These are phyloP conservation scores for Tetragonisca angustula DNA, from an alignment of 2,888 invertebrate species.

Conservation along the genomic window DNA sequence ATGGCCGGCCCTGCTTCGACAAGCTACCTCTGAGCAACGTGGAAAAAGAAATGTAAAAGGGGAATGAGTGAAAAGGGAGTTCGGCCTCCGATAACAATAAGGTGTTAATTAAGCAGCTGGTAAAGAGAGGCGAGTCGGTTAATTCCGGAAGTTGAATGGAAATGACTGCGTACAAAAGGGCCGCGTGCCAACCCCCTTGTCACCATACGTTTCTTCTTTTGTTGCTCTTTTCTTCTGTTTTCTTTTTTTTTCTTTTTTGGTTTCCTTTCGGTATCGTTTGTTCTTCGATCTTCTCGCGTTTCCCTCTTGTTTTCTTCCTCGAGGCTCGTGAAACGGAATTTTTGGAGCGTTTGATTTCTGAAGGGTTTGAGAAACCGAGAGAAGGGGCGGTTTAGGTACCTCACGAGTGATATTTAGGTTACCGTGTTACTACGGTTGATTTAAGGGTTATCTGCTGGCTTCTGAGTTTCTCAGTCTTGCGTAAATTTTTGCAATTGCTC, in stretches of 20 bases:
- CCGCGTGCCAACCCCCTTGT: constrained; percentile 21
- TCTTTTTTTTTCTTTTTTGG: neutral
- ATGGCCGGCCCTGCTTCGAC: constrained; percentile 29
- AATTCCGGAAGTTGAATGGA: constrained; percentile 74
- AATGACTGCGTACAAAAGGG: constrained; percentile 55
- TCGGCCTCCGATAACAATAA: constrained; percentile 72
- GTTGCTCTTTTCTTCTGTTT: neutral
- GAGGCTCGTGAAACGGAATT: neutral
- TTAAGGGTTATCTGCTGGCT: neutral
- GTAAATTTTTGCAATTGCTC: too few relatives aligned
- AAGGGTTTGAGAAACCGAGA: rapidly evolving
- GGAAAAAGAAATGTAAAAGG: neutral
- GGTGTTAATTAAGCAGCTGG: constrained; percentile 75
- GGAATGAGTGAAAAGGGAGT: constrained; percentile 6
- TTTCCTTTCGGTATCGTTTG: neutral
- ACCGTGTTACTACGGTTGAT: neutral
- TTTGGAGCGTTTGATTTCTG: neutral
- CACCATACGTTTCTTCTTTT: constrained; percentile 27
- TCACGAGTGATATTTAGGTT: neutral
- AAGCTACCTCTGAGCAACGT: neutral
- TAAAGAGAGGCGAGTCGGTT: constrained; percentile 64
- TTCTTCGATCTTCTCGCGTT: rapidly evolving
- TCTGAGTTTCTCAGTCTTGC: too few relatives aligned
- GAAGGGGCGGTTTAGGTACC: neutral
- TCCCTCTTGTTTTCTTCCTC: neutral